Evolutionary conservation across 2,797 vertebrate species (phyloP).

Genomic region (Pitangus sulphuratus): DNA sequence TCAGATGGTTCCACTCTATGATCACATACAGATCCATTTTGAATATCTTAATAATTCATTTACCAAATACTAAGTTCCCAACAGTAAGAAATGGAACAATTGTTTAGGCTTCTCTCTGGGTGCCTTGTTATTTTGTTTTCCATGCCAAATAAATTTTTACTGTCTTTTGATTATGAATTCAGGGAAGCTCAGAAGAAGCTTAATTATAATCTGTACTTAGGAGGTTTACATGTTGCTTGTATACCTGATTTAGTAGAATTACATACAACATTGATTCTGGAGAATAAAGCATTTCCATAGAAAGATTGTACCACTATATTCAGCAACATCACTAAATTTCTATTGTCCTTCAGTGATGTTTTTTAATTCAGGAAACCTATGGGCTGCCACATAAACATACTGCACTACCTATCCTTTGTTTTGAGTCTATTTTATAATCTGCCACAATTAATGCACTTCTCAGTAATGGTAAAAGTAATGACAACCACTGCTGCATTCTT

Average conservation of each 20-base stretch:
- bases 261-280: neutral
- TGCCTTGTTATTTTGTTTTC: constrained; percentile 12
- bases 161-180: constrained; percentile 9
- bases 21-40: neutral
- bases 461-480: neutral
- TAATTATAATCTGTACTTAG: neutral
- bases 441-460: neutral
- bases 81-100: neutral
- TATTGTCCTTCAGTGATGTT: neutral
- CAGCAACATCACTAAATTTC: neutral
- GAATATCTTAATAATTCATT: constrained; percentile 30
- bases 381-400: neutral
- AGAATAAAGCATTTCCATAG: neutral
- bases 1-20: neutral
- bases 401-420: neutral
- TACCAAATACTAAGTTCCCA: neutral
- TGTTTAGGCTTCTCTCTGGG: neutral
- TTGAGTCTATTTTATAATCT: neutral
- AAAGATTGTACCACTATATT: neutral
- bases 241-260: neutral
- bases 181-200: constrained; percentile 10
- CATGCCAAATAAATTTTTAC: constrained; percentile 4
- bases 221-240: neutral
- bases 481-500: neutral
- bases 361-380: neutral